Evolutionary conservation across 92 coral and sea anemone genomes (phyloP).

Genomic region (Zoanthus sansibaricus): DNA sequence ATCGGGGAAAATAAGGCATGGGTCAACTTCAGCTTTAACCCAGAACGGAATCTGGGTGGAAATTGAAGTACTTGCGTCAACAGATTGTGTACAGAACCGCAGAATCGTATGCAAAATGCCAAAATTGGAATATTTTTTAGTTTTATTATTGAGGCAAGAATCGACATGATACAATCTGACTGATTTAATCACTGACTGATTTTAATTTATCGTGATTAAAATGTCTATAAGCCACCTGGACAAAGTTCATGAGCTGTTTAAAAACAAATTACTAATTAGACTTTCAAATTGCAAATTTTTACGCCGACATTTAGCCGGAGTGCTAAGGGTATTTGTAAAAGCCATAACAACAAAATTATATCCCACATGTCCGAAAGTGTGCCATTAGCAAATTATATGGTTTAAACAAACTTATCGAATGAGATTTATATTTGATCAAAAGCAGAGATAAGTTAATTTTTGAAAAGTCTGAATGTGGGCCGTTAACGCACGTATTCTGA

Average conservation of each 20-base stretch:
- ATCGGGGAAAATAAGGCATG: neutral
- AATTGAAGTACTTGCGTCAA: constrained; percentile 34
- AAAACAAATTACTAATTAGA: neutral
- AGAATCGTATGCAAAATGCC: too few species aligned
- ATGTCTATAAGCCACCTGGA: constrained; percentile 5
- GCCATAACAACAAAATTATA: neutral
- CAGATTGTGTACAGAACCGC: neutral
- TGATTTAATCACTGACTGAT: neutral
- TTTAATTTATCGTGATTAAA: neutral
- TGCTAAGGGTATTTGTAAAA: neutral
- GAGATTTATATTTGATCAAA: constrained; percentile 2
- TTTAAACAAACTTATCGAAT: neutral
- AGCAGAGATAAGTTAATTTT: neutral
- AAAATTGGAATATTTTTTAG: neutral
- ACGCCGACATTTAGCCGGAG: neutral
- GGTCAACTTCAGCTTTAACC: neutral
- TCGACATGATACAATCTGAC: constrained; percentile 2
- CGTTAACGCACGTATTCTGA: neutral
- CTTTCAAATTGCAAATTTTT: neutral
- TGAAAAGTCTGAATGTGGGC: neutral
- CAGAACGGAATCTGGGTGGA: constrained; percentile 3
- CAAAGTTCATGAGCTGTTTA: neutral
- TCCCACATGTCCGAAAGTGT: neutral
- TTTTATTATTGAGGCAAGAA: neutral
- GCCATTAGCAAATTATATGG: neutral